Evolutionary conservation across 2,888 invertebrate genomes (phyloP).

Genomic region (Oscheius sp.): DNA sequence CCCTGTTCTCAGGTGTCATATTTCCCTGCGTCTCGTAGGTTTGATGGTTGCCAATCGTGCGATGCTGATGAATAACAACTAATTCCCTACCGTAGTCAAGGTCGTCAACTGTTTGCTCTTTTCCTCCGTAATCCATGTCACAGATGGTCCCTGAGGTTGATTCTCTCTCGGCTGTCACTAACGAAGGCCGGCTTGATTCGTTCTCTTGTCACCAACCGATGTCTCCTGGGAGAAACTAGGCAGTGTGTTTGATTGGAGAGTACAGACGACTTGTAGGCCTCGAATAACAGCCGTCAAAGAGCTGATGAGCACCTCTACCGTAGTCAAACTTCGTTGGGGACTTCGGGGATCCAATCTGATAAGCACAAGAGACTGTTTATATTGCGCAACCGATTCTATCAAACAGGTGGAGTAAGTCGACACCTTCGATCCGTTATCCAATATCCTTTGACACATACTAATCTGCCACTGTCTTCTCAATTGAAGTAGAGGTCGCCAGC

Average conservation of each 20-base stretch:
- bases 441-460: constrained; percentile 3
- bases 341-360: neutral
- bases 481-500: constrained; percentile 7
- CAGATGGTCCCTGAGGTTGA: constrained; percentile 22
- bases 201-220: constrained; percentile 28
- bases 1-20: constrained; percentile 8
- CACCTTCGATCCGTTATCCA: constrained; percentile 8
- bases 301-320: constrained; percentile 29
- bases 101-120: constrained; percentile 5
- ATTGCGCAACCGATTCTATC: constrained; percentile 10
- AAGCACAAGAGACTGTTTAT: neutral
- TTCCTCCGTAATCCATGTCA: constrained; percentile 3
- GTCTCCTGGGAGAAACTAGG: constrained; percentile 9
- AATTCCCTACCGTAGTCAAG: constrained; percentile 11
- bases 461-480: constrained; percentile 5
- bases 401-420: constrained; percentile 23
- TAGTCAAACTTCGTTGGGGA: constrained; percentile 23
- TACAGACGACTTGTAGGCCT: constrained; percentile 9
- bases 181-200: constrained; percentile 31
- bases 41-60: constrained; percentile 8
- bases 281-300: neutral
- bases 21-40: neutral
- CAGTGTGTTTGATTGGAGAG: constrained; percentile 4
- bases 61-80: constrained; percentile 19
- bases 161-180: constrained; percentile 26